Evolutionary conservation across 35 echinoderm and acorn worm genomes (phyloP), one percentile per base, ranked within the genome.

Genomic region (Lytechinus variegatus): DNA sequence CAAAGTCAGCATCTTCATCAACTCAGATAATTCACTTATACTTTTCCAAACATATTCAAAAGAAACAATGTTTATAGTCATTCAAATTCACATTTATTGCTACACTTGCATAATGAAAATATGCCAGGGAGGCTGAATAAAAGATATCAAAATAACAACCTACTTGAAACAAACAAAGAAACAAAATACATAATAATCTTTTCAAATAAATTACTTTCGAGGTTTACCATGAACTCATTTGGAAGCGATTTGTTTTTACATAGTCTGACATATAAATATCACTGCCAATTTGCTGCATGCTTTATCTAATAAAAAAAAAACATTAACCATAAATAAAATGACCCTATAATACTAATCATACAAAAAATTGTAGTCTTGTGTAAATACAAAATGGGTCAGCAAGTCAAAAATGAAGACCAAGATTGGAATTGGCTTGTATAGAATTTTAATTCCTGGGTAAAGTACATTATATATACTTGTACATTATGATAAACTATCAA

Each of bases 81-180:
- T 93, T 93, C 92, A 93, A 93, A 93, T 93, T 93, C 92, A 93
- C 92, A 93, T 93, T 93, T 93, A 93, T 93, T 93, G 92, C 92
- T 93, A 93, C 92, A 93, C 92, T 93, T 93, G 92, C 92, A 93
- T 93, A 93, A 93, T 93, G 54, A 93, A 93, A 93, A 93, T 93
- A 54, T 57, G 66, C 66, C 66, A 27, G 92, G 92, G 92, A 93
- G 92, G 92, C 92, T 57, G 92, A 55, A 90, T 90, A 90, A 90
- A 90, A 52, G 27, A 90, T 90, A 90, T 90, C 88, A 90, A 90
- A 90, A 90, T 90, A 90, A 90, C 29, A 90, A 52, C 52, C 88
- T 90, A 90, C 88, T 79, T n/a, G 8, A 52, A 90, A 90, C 88
- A 54, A 90, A 90, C 10, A 89, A 89, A 53, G 4, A 89, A 89